These are phyloP conservation scores for Macrostomum lignano DNA, from an alignment of 1,140 invertebrate species.

Conservation along the genomic window DNA sequence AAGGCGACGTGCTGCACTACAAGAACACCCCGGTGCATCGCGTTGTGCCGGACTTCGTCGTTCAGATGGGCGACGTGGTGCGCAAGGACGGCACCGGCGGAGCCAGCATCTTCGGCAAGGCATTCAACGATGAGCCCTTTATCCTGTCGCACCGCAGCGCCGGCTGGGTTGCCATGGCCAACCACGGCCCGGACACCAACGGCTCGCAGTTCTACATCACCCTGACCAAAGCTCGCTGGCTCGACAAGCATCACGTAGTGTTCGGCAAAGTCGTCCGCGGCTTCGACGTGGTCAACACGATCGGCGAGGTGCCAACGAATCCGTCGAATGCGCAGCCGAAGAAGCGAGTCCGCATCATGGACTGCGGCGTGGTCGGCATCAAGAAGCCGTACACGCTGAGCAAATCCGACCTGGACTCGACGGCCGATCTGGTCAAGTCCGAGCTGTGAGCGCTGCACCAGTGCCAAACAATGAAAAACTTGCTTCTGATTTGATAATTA, in stretches of 20 bases:
- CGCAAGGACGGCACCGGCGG: slow-evolving; percentile 26
- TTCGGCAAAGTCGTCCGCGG: slow-evolving; percentile 50
- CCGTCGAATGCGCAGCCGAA: slow-evolving; percentile 9
- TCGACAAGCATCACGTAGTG: slow-evolving; percentile 66
- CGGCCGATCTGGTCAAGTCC: too few species aligned
- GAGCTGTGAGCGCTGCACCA: too few species aligned
- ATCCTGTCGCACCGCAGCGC: slow-evolving; percentile 13
- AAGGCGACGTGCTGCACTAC: slow-evolving; percentile 28
- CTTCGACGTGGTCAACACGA: slow-evolving; percentile 11
- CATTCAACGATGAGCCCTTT: slow-evolving; percentile 34
- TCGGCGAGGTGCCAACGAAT: slow-evolving; percentile 10
- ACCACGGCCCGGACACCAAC: slow-evolving; percentile 22
- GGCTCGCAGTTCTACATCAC: slow-evolving; percentile 33
- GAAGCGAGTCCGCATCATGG: slow-evolving; percentile 11
- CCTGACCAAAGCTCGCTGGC: slow-evolving; percentile 65
- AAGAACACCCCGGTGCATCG: slow-evolving; percentile 22
- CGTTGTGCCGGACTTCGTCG: slow-evolving; percentile 27
- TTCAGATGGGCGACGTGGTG: slow-evolving; percentile 28
- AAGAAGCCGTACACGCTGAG: too few species aligned
- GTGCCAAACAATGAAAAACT: too few species aligned
- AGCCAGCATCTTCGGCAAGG: slow-evolving; percentile 59
- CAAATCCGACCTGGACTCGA: too few species aligned
- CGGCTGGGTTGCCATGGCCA: slow-evolving; percentile 19
- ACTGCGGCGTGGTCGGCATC: slow-evolving; percentile 10
- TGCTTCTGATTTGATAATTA: too few species aligned